Base-by-base conservation (phyloP, 1,140 invertebrate genomes). In the Delia radicum region DNA sequence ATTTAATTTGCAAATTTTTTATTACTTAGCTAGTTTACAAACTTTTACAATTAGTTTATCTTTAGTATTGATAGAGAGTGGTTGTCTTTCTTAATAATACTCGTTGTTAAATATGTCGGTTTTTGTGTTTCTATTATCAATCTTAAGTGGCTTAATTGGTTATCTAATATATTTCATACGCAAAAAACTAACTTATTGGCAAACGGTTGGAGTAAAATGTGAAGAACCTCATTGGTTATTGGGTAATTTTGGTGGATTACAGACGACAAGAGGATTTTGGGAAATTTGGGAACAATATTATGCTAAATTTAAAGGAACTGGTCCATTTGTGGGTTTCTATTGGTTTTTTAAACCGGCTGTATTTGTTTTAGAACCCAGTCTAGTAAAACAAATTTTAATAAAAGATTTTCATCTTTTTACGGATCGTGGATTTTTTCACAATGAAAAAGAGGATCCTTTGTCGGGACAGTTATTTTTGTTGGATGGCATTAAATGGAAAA, bases 371-470 rank as follows among this genome's bases (percentile, higher is more conserved):
- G 89, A 93, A 78, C 85, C 89, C 0, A 88, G 90, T 6, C 79
- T 93, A 1, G 87, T 91, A 0, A 91, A 90, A 78, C 80, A 87
- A 28, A 87, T 93, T 6, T 77, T 92, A 26, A 86, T 89, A 3
- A 90, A 89, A 79, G 89, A 92, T 74, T 91, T 91, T 71, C 79
- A 85, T 33, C 79, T 85, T 26, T 91, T 91, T 76, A 77, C 81
- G 2, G 88, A 89, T 79, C 87, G 88, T 15, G 87, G 87, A 0
- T 77, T 88, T 5, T 82, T 80, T n/a, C 81, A 87, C 46, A 87
- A 89, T 75, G 83, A 87, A 3, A 80, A 87, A 33, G 81, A 80
- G 42, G 87, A 91, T 80, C 89, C 89, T 0, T 74, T 90, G 12
- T 85, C 87, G 0, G 81, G 79, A 0, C 87, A 89, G 71, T 65